Evolutionary conservation across 2,888 invertebrate species (phyloP), one percentile per base, ranked within the genome.

Genomic region (Glomeris marginata): DNA sequence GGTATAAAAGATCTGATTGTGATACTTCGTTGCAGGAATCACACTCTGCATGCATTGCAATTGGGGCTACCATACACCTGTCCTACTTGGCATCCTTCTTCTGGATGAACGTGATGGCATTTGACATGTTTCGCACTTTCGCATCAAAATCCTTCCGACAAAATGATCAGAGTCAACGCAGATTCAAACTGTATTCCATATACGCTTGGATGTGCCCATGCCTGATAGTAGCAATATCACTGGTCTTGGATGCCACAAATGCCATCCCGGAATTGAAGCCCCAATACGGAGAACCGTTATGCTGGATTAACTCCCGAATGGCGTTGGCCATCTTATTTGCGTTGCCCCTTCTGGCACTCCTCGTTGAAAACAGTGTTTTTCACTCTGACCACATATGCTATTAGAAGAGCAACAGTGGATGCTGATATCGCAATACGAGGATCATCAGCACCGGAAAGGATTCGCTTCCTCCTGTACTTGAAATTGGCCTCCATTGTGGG

Each of bases 21-120:
- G 4, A 28, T 28, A 28, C 8, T 5, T 28, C 28, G 3, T 28
- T 28, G 28, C 8, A 28, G 28, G 28, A 28, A 28, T 8, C 28
- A 28, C 28, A 8, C 28, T 3, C 8, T 8, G 28, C 28, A 5
- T 63, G 64, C 34, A 46, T 59, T n/a, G 48, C 54, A 2, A 49
- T 64, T 1, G 66, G 63, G 2, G 57, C 65, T 1, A 37, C 58
- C 2, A 61, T 68, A 47, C 70, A 71, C 54, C 71, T 63, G 56
- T 62, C 61, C 51, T 68, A 64, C 56, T 59, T 71, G 35, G 61
- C 67, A 0, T 60, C 67, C 2, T 70, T 71, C 58, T 64, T 64
- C 54, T 72, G 72, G 72, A 67, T 69, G 66, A 69, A 65, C 54
- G 62, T 68, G 8, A 65, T 71, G 63, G 66, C 69, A 36, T 59